phyloP scores from a whole-genome alignment of 2,113 vertebrate genomes.

The Puffinus mauretanicus region DNA sequence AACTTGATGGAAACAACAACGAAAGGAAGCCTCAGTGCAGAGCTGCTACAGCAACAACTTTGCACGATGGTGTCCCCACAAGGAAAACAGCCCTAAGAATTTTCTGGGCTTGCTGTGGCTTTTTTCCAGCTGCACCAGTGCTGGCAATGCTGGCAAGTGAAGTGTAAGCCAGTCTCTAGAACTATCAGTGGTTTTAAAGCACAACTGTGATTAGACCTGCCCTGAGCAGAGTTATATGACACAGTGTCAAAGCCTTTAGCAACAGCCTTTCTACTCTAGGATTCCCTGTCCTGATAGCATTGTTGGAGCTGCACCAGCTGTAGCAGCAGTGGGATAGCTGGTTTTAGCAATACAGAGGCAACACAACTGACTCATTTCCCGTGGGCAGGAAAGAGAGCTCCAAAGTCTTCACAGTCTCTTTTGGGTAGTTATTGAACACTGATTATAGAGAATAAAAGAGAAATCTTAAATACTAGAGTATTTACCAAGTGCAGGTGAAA shows the following conservation, averaged over 20 bases:
- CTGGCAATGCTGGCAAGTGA: background rate
- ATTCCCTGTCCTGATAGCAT: background rate
- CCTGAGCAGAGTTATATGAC: background rate
- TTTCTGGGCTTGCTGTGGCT: background rate
- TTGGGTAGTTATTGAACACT: background rate
- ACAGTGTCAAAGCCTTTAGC: background rate
- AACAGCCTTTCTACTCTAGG: background rate
- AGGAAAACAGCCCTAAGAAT: background rate
- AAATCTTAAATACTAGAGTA: background rate
- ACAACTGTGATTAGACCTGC: background rate
- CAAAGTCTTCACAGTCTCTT: background rate
- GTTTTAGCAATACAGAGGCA: background rate
- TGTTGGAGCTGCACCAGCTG: background rate
- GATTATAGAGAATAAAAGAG: background rate
- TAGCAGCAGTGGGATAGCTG: background rate
- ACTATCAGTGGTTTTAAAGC: background rate
- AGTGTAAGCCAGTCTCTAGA: background rate
- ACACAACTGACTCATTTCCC: background rate
- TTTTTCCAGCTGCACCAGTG: background rate
- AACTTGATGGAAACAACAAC: background rate
- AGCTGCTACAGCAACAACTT: background rate
- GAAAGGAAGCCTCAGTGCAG: background rate
- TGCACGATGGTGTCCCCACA: background rate
- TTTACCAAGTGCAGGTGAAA: background rate
- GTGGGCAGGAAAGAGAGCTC: background rate